Conservation (phyloP, 1,140 invertebrate genomes). For the Ylistrum balloti region DNA sequence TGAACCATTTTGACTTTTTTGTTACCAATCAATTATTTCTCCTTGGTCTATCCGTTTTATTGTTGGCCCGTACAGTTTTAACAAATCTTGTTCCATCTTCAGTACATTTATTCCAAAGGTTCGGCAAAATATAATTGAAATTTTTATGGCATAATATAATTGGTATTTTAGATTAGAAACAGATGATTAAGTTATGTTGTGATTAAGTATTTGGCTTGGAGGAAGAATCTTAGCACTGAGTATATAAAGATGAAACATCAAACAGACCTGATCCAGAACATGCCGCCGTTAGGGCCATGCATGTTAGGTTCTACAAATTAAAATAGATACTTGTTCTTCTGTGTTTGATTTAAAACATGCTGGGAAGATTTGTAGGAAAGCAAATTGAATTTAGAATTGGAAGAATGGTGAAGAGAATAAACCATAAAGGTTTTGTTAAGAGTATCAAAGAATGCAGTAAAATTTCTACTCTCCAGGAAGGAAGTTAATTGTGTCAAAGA, state of each 20-base stretch:
- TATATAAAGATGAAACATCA: not conserved
- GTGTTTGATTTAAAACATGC: constrained; percentile 28
- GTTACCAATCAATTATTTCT: not conserved
- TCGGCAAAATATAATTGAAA: constrained; percentile 18
- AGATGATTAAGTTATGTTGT: constrained; percentile 3
- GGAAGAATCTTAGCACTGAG: not conserved
- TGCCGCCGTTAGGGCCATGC: not conserved
- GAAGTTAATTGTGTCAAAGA: not conserved
- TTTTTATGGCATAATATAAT: constrained; percentile 33
- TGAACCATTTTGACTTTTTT: not conserved
- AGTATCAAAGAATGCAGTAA: not conserved
- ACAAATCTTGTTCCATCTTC: not conserved
- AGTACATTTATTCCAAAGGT: not conserved
- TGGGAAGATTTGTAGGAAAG: constrained; percentile 22
- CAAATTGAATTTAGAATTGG: constrained; percentile 22
- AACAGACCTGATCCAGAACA: not conserved
- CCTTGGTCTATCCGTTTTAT: not conserved
- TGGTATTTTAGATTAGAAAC: constrained; percentile 34
- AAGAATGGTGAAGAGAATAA: not conserved
- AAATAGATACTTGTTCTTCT: constrained; percentile 7
- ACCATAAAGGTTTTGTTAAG: not conserved
- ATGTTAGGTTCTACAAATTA: not conserved
- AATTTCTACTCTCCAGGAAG: not conserved
- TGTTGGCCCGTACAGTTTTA: not conserved
- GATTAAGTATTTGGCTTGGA: constrained; percentile 18